Conservation (phyloP, 2,888 invertebrate species). For the Eupithecia tripunctaria region DNA sequence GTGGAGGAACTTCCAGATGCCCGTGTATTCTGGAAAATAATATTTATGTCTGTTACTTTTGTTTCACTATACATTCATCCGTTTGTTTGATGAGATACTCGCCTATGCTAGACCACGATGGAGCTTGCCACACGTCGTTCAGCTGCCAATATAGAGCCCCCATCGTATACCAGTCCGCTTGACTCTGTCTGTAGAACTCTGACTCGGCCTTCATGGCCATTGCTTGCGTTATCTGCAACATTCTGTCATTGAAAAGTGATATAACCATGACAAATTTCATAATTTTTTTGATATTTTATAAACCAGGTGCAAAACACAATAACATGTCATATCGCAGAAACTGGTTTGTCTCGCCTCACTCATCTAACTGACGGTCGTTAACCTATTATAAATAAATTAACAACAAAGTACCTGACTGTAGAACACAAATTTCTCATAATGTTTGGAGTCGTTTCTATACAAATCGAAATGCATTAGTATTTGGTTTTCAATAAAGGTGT, state of each 20-base stretch:
- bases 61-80: background rate
- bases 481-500: slow-evolving; percentile 85
- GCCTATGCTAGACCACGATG: slow-evolving; percentile 97
- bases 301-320: background rate
- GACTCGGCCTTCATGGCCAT: slow-evolving; percentile 93
- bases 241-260: background rate
- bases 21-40: slow-evolving; percentile 85
- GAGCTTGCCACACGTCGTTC: slow-evolving; percentile 98
- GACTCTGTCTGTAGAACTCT: slow-evolving; percentile 90
- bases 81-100: slow-evolving; percentile 3
- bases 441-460: slow-evolving; percentile 75
- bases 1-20: slow-evolving; percentile 95
- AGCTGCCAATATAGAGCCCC: slow-evolving; percentile 99
- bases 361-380: background rate
- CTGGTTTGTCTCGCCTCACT: slow-evolving; percentile 8
- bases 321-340: background rate
- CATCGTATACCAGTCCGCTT: slow-evolving; percentile 89
- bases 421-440: slow-evolving; percentile 89
- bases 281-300: background rate
- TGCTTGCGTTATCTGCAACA: slow-evolving; percentile 91
- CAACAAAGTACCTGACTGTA: slow-evolving; percentile 89
- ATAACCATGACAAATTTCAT: background rate
- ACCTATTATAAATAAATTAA: background rate
- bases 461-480: slow-evolving; percentile 87
- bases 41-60: background rate